A percentile compares a stretch with the other conserved stretches of the same genome.
Evolutionary conservation across 2,888 invertebrate genomes (phyloP).

Genomic region (Corbicula japonica): DNA sequence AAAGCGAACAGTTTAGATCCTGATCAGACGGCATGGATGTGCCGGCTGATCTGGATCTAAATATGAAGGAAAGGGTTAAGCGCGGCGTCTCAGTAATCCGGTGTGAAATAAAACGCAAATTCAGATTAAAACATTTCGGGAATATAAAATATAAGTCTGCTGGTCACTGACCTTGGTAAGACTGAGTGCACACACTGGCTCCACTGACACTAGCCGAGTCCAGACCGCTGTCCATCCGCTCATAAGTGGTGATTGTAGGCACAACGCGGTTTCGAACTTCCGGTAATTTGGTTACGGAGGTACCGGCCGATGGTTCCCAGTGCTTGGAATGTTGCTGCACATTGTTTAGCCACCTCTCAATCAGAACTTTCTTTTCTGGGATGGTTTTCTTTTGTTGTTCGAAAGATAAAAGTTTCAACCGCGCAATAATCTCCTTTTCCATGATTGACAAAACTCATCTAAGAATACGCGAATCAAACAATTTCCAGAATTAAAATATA

Average conservation of each 20-base stretch:
- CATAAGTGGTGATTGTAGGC: neutral
- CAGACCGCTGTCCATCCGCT: slow-evolving; percentile 28
- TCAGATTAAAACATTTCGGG: neutral
- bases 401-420: slow-evolving; percentile 8
- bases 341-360: slow-evolving; percentile 41
- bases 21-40: neutral
- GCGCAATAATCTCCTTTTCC: slow-evolving; percentile 28
- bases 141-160: neutral
- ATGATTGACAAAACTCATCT: neutral
- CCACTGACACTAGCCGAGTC: slow-evolving; percentile 9
- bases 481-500: neutral
- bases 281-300: neutral
- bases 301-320: neutral
- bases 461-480: neutral
- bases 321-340: slow-evolving; percentile 24
- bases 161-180: neutral
- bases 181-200: neutral
- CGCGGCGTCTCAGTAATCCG: too few relatives aligned
- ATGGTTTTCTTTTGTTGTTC: neutral
- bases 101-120: neutral
- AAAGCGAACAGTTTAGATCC: too few relatives aligned
- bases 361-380: slow-evolving; percentile 27
- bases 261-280: neutral
- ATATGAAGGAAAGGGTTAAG: neutral
- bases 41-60: neutral